These are phyloP conservation scores for Cephus nigrinus DNA, from an alignment of 2,888 invertebrate species.

Conservation along the genomic window DNA sequence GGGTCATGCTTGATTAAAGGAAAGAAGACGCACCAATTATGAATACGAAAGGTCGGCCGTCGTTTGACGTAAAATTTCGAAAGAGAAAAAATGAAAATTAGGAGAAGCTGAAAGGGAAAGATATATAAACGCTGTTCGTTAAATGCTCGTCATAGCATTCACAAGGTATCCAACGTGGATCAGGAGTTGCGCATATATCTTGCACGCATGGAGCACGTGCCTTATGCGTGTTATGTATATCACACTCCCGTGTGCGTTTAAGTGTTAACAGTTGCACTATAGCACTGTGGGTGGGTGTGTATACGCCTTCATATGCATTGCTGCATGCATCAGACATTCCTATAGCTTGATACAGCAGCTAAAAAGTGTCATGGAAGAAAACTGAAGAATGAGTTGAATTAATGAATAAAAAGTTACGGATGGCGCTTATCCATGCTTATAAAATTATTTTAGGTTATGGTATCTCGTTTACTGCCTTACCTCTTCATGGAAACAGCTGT, in stretches of 20 bases:
- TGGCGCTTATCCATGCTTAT: background rate
- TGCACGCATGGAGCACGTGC: conserved; percentile 36
- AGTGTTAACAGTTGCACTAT: background rate
- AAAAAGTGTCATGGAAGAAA: background rate
- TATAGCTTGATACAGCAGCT: background rate
- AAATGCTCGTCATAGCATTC: background rate
- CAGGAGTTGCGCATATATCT: background rate
- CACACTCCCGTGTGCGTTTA: background rate
- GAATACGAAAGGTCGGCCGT: background rate
- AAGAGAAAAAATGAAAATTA: background rate
- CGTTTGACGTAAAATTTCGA: background rate
- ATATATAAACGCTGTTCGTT: background rate
- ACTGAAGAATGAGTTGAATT: background rate
- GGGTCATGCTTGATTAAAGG: background rate
- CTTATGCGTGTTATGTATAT: conserved; percentile 23
- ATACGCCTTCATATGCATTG: background rate
- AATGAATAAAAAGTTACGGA: background rate
- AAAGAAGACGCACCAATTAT: background rate
- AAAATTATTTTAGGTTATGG: background rate
- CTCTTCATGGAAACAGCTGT: background rate
- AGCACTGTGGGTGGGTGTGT: background rate
- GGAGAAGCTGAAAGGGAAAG: no score
- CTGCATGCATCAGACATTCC: background rate
- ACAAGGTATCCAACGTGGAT: background rate
- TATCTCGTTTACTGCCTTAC: background rate